Conservation (phyloP, 2,797 vertebrate genomes). For the Chlorospingus flavigularis region DNA sequence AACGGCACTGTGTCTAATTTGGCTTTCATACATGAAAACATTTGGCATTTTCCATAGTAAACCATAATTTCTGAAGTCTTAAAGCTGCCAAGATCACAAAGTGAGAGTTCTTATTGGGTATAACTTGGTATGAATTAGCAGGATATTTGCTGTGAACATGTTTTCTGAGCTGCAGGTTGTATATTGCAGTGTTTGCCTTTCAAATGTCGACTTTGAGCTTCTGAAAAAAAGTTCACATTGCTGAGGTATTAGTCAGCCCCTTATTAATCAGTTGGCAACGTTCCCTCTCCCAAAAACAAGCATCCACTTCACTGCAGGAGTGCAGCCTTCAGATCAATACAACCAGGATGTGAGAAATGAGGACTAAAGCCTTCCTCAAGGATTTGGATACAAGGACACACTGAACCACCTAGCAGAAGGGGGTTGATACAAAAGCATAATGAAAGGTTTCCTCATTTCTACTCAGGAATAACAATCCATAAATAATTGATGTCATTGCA, state of each 20-base stretch:
- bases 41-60: background rate
- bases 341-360: background rate
- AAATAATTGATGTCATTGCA: background rate
- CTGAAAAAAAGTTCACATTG: background rate
- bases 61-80: background rate
- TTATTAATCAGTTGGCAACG: conserved; percentile 7
- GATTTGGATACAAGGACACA: background rate
- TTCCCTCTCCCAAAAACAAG: background rate
- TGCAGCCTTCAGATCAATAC: background rate
- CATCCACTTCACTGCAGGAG: background rate
- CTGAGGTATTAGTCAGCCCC: background rate
- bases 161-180: conserved; percentile 1
- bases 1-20: background rate
- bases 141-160: background rate
- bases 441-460: background rate
- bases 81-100: background rate
- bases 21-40: background rate
- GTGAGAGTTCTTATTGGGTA: background rate
- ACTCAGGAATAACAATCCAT: background rate
- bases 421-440: background rate
- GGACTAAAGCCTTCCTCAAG: background rate
- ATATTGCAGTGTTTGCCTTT: background rate
- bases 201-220: background rate
- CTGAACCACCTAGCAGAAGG: accelerated
- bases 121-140: background rate